These are phyloP conservation scores for Malthinus seriepunctatus DNA, from an alignment of 2,888 invertebrate genomes.

Conservation along the genomic window DNA sequence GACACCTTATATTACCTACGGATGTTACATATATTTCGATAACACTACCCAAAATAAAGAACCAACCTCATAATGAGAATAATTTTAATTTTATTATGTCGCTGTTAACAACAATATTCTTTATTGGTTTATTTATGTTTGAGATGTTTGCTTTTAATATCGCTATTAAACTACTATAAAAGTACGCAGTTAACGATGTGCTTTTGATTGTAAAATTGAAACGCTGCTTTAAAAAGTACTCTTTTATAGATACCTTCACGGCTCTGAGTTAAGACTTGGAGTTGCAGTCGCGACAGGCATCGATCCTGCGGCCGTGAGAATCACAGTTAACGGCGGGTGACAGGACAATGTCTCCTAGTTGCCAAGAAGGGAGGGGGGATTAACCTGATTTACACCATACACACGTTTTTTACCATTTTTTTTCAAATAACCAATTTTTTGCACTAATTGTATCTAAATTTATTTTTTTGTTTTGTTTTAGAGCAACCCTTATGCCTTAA, in stretches of 20 bases:
- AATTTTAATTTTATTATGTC: conserved; percentile 20
- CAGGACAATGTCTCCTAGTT: conserved; percentile 45
- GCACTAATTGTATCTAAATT: background rate
- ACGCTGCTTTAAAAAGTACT: conserved; percentile 32
- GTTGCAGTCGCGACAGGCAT: conserved; percentile 40
- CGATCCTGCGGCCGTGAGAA: conserved; percentile 48
- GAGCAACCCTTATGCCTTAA: conserved; percentile 90
- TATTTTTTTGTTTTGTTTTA: conserved; percentile 58
- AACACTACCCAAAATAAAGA: background rate
- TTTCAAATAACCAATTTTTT: conserved; percentile 4
- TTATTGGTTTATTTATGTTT: conserved; percentile 40
- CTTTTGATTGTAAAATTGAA: conserved; percentile 39
- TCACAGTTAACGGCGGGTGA: conserved; percentile 40
- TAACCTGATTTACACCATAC: conserved; percentile 32
- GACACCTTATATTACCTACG: conserved; percentile 11
- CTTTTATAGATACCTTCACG: conserved; percentile 22
- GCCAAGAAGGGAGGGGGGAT: conserved; percentile 31
- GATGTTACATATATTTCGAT: background rate
- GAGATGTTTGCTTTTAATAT: conserved; percentile 39
- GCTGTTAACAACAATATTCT: conserved; percentile 40
- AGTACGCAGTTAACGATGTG: conserved; percentile 37
- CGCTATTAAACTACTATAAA: conserved; percentile 34
- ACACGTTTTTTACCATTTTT: conserved; percentile 4
- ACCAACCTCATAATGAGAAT: background rate
- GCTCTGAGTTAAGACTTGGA: conserved; percentile 22